phyloP scores from a whole-genome alignment of 2,888 invertebrate species.

The Thecocarcelia acutangulata region DNA sequence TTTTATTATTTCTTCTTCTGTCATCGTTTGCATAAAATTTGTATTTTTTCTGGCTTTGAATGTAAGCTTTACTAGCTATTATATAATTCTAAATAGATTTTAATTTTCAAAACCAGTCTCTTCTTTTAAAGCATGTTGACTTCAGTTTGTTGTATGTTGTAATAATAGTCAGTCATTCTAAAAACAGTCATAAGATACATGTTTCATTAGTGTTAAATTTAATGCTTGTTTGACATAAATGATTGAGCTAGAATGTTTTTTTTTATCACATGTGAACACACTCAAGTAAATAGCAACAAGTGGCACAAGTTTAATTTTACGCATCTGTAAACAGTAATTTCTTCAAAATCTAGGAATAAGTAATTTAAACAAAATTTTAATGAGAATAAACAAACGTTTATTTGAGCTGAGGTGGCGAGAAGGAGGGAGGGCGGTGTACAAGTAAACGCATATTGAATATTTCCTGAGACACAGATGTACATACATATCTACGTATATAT shows the following conservation, averaged over 20 bases:
- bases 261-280: not conserved
- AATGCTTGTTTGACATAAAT: slow-evolving; percentile 18
- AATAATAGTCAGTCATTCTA: slow-evolving; percentile 7
- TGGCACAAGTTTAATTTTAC: slow-evolving; percentile 52
- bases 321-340: slow-evolving; percentile 58
- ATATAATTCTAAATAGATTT: slow-evolving; percentile 30
- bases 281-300: not conserved
- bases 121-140: slow-evolving; percentile 25
- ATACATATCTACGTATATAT: not conserved
- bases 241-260: slow-evolving; percentile 36
- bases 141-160: slow-evolving; percentile 17
- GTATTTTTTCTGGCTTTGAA: not conserved
- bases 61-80: slow-evolving; percentile 9
- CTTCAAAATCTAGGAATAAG: slow-evolving; percentile 2
- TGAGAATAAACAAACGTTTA: not conserved
- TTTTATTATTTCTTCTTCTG: not conserved
- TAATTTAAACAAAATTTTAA: not conserved
- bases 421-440: not conserved
- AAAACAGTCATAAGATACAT: not conserved
- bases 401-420: not conserved
- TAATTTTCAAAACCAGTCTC: slow-evolving; percentile 39
- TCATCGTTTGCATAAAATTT: slow-evolving; percentile 10
- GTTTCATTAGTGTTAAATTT: slow-evolving; percentile 10
- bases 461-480: too few species aligned
- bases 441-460: slow-evolving; percentile 6